A percentile compares a stretch with the other conserved stretches of the same genome.
These are phyloP conservation scores for Metridium senile DNA, from an alignment of 92 coral and sea anemone genomes.

Conservation along the genomic window DNA sequence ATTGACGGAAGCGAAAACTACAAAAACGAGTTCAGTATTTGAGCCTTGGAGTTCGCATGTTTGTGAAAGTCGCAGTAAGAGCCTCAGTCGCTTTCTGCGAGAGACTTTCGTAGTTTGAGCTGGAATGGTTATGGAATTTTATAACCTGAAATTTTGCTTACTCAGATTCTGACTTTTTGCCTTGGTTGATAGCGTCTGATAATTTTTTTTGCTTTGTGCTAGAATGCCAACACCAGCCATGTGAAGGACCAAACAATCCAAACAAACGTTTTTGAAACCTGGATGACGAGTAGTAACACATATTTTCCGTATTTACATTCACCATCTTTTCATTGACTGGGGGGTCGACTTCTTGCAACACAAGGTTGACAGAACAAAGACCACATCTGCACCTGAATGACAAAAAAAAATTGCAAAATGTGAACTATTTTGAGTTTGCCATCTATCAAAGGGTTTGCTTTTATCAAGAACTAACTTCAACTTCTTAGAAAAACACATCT, in stretches of 20 bases:
- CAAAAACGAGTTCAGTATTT: no score
- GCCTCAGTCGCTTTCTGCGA: no score
- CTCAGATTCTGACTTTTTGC: constrained; percentile 12
- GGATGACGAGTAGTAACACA: constrained; percentile 55
- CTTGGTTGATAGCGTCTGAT: constrained; percentile 36
- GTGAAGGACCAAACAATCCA: constrained; percentile 59
- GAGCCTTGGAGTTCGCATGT: no score
- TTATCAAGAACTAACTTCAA: not conserved
- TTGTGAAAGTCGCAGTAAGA: no score
- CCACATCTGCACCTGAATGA: constrained; percentile 39
- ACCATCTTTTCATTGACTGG: constrained; percentile 46
- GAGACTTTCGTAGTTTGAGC: no score
- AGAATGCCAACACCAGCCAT: constrained; percentile 43
- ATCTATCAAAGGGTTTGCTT: not conserved
- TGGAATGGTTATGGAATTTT: no score
- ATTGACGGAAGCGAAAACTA: no score
- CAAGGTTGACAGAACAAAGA: constrained; percentile 26
- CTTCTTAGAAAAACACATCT: not conserved
- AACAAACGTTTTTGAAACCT: constrained; percentile 54
- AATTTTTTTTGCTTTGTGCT: constrained; percentile 45
- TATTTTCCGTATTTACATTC: constrained; percentile 25
- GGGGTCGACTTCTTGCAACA: constrained; percentile 52
- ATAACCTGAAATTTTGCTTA: not conserved
- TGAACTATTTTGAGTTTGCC: not conserved
- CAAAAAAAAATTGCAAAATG: not conserved